Percentiles rank a stretch among this genome's conserved stretches.
phyloP scores from a whole-genome alignment of 2,797 vertebrate genomes.

The Sebastes miniatus region DNA sequence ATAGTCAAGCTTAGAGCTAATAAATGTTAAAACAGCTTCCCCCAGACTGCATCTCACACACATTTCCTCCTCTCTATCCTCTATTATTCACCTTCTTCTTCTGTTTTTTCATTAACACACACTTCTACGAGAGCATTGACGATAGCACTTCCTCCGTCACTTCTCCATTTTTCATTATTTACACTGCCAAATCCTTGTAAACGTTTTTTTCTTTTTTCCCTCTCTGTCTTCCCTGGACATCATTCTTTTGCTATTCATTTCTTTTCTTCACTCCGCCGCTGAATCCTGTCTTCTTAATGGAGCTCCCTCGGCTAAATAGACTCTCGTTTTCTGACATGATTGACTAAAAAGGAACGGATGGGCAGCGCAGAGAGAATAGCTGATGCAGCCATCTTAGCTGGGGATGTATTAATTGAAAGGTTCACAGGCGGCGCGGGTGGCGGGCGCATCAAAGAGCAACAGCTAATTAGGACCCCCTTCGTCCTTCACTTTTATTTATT shows the following conservation, averaged over 20 bases:
- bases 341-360: slow-evolving; percentile 67
- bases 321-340: slow-evolving; percentile 65
- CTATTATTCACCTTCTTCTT: slow-evolving; percentile 11
- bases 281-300: slow-evolving; percentile 70
- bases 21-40: slow-evolving; percentile 16
- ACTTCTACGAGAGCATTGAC: slow-evolving; percentile 17
- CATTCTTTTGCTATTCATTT: slow-evolving; percentile 52
- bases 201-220: neutral
- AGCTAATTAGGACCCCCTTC: slow-evolving; percentile 79
- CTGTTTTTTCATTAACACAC: neutral
- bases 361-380: slow-evolving; percentile 70
- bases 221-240: slow-evolving; percentile 32
- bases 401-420: slow-evolving; percentile 81
- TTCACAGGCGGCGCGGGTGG: slow-evolving; percentile 70
- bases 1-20: neutral
- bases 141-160: slow-evolving; percentile 13
- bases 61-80: neutral
- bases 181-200: slow-evolving; percentile 34
- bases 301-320: slow-evolving; percentile 74
- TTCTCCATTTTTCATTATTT: slow-evolving; percentile 48
- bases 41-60: slow-evolving; percentile 1
- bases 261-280: slow-evolving; percentile 29
- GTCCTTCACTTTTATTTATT: slow-evolving; percentile 75
- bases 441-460: slow-evolving; percentile 78
- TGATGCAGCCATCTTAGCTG: slow-evolving; percentile 76